A percentile compares a stretch with the other conserved stretches of the same genome.
These are phyloP conservation scores for Hesperia comma DNA, from an alignment of 2,888 invertebrate species.

Conservation along the genomic window DNA sequence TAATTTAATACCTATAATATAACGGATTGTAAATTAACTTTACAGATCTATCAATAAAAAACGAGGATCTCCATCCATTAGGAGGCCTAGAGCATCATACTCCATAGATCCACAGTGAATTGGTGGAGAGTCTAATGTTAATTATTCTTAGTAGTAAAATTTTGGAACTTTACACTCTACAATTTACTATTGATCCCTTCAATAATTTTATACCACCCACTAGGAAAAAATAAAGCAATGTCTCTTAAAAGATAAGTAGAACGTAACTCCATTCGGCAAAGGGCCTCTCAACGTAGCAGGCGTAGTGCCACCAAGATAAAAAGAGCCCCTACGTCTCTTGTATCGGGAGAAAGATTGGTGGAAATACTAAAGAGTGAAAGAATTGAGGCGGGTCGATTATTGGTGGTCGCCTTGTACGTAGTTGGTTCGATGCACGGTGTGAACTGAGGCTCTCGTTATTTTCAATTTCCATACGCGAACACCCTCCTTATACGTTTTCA, in stretches of 20 bases:
- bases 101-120: too few relatives aligned
- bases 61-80: too few relatives aligned
- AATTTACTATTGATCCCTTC: constrained; percentile 3
- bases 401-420: constrained; percentile 67
- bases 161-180: background rate
- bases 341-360: constrained; percentile 63
- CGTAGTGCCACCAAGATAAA: constrained; percentile 68
- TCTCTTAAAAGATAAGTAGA: constrained; percentile 81
- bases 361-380: constrained; percentile 66
- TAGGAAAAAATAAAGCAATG: constrained; percentile 77
- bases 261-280: constrained; percentile 82
- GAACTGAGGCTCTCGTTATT: constrained; percentile 82
- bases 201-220: constrained; percentile 38
- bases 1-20: too few relatives aligned
- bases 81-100: too few relatives aligned
- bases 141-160: too few relatives aligned
- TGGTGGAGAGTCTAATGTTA: too few relatives aligned
- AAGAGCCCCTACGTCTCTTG: constrained; percentile 63
- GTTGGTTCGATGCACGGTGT: constrained; percentile 77
- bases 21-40: too few relatives aligned
- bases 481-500: constrained; percentile 74
- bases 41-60: too few relatives aligned
- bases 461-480: constrained; percentile 83
- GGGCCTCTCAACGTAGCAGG: constrained; percentile 76
- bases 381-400: constrained; percentile 64